phyloP scores from a whole-genome alignment of 2,888 invertebrate genomes.

The Volucella bombylans region DNA sequence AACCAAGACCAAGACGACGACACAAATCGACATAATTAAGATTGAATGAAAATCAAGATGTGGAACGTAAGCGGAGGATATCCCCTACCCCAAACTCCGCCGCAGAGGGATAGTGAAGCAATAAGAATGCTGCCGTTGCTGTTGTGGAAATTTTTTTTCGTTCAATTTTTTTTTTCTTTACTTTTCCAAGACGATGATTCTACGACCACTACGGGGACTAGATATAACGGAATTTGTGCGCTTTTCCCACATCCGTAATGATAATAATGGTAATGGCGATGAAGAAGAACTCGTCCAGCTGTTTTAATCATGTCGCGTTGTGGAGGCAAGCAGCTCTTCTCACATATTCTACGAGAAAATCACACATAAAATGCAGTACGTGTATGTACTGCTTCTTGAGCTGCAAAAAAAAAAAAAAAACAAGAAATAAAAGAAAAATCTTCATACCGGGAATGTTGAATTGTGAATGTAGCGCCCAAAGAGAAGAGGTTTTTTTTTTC shows the following conservation, averaged over 20 bases:
- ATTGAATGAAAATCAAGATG: constrained; percentile 73
- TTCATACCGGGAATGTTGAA: constrained; percentile 71
- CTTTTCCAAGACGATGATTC: constrained; percentile 57
- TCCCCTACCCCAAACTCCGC: constrained; percentile 18
- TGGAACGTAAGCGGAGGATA: constrained; percentile 57
- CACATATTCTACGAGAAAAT: constrained; percentile 64
- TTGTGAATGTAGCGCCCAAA: constrained; percentile 66
- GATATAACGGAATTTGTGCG: constrained; percentile 70
- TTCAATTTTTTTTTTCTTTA: constrained; percentile 31
- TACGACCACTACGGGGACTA: constrained; percentile 66
- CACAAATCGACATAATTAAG: constrained; percentile 72
- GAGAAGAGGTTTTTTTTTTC: constrained; percentile 50
- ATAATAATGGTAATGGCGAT: constrained; percentile 56
- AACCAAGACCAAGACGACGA: constrained; percentile 34
- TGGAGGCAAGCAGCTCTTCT: constrained; percentile 28
- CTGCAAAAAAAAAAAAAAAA: constrained; percentile 28
- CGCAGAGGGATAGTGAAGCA: constrained; percentile 46
- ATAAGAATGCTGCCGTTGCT: constrained; percentile 65
- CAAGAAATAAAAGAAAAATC: constrained; percentile 49
- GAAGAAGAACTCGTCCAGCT: constrained; percentile 73
- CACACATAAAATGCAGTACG: constrained; percentile 58
- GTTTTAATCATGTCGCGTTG: constrained; percentile 70
- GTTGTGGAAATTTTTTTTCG: constrained; percentile 40
- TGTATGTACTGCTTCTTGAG: no score
- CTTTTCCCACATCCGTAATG: constrained; percentile 74